Conservation (phyloP, 2,888 invertebrate genomes). For the Ypsolopha sequella region DNA sequence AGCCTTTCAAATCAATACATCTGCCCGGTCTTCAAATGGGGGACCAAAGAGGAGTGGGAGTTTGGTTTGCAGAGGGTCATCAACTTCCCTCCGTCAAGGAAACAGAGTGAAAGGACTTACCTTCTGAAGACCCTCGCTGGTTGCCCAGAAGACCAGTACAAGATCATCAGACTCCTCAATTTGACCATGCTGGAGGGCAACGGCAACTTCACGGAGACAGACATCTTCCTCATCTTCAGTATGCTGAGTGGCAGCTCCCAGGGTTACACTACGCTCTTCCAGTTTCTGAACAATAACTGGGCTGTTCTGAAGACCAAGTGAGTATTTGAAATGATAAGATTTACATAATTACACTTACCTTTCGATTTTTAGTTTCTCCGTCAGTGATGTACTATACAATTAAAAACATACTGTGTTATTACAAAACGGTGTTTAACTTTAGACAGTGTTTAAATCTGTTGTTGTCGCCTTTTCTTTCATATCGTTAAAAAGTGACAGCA, state of each 20-base stretch:
- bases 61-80: conserved; percentile 83
- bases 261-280: conserved; percentile 79
- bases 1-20: conserved; percentile 82
- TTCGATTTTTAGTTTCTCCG: no score
- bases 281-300: conserved; percentile 81
- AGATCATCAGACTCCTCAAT: conserved; percentile 74
- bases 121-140: conserved; percentile 83
- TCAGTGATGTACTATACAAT: no score
- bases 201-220: conserved; percentile 81
- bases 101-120: conserved; percentile 82
- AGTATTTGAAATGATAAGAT: conserved; percentile 25
- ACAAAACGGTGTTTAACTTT: no score
- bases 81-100: conserved; percentile 78
- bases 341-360: no score
- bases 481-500: no score
- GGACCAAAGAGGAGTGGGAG: conserved; percentile 83
- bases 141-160: conserved; percentile 79
- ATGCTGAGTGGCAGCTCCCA: conserved; percentile 79
- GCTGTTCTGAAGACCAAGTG: conserved; percentile 75
- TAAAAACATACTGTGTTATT: no score
- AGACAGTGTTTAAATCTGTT: no score
- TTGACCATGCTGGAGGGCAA: conserved; percentile 78
- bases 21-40: conserved; percentile 88
- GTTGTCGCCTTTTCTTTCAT: no score
- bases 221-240: conserved; percentile 80